Base-by-base conservation (phyloP, 1,140 invertebrate species). In the Metaphire vulgaris region DNA sequence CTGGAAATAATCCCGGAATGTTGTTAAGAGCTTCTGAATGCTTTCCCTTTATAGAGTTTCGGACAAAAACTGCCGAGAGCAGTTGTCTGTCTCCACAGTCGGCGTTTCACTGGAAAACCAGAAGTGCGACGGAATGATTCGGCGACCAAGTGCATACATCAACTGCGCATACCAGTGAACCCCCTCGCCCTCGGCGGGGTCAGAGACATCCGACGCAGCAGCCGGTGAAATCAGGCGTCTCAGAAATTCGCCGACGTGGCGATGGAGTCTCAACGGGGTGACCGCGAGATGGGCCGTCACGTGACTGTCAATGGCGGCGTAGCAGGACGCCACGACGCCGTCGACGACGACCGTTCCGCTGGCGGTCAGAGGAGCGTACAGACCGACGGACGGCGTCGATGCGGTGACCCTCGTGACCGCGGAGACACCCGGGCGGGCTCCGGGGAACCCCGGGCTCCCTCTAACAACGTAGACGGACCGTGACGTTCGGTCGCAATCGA, bases 281-380 rank as follows among this genome's bases (percentile, higher is more conserved):
- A 97, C 92, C 0, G 91, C 90, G 81, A 89, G 89, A 83, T 98
- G 96, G 2, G 94, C 95, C 69, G 97, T 78, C 12, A 85, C 84
- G 80, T 96, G 94, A 85, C 91, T 93, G 83, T 92, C 89, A 21
- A 98, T 89, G 15, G 95, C 87, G 0, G 96, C 96, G 87, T 98
- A 99, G 84, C 96, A 99, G 0, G 96, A 98, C 0, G 93, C 92
- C 0, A 95, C 89, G 1, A 97, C 91, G 77, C 92, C 92, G 84
- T 99, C 91, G 0, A 98, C 93, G 31, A 99, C 88, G 16, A 99
- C 87, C 30, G 92, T 97, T 0, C 97, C 97, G 15, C 90, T 89
- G 26, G 85, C 85, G 0, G 97, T 99, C 16, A 99, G 87, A 0
- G 97, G 97, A 0, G 96, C 96, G 82, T 89, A 96, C 0, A 96